Percentiles rank a stretch among this genome's conserved stretches.
Evolutionary conservation across 2,113 vertebrate species (phyloP).

Genomic region (Morone saxatilis): DNA sequence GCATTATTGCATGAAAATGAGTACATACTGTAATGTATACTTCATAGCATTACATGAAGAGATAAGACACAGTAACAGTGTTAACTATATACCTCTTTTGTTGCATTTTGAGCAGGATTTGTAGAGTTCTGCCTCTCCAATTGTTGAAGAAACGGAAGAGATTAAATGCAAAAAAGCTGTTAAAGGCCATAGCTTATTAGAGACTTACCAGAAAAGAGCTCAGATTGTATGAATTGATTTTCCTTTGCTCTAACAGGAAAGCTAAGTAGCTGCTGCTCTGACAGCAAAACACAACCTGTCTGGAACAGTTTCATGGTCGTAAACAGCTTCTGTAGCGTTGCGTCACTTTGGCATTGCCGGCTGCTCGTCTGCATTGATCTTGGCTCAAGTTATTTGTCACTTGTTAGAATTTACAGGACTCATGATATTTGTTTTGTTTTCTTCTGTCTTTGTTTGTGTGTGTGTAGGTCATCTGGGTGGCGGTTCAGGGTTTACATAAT

Average conservation of each 20-base stretch:
- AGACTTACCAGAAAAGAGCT: conserved; percentile 11
- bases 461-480: conserved; percentile 39
- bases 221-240: conserved; percentile 43
- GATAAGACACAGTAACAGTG: neutral
- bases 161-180: conserved; percentile 18
- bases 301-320: conserved; percentile 31
- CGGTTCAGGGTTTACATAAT: conserved; percentile 53
- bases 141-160: neutral
- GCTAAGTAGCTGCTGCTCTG: conserved; percentile 22
- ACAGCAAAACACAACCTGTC: conserved; percentile 41
- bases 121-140: neutral
- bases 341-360: conserved; percentile 18
- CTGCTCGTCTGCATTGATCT: conserved; percentile 58
- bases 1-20: neutral
- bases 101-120: conserved; percentile 21
- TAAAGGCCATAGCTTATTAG: conserved; percentile 35
- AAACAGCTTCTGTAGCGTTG: conserved; percentile 37
- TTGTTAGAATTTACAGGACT: conserved; percentile 36
- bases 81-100: neutral
- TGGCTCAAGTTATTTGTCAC: conserved; percentile 59
- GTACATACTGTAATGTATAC: neutral
- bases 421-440: conserved; percentile 59
- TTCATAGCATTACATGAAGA: neutral
- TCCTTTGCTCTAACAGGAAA: conserved; percentile 13
- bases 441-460: conserved; percentile 51